These are phyloP conservation scores for Dascillus cervinus DNA, from an alignment of 2,888 invertebrate genomes.

Conservation along the genomic window DNA sequence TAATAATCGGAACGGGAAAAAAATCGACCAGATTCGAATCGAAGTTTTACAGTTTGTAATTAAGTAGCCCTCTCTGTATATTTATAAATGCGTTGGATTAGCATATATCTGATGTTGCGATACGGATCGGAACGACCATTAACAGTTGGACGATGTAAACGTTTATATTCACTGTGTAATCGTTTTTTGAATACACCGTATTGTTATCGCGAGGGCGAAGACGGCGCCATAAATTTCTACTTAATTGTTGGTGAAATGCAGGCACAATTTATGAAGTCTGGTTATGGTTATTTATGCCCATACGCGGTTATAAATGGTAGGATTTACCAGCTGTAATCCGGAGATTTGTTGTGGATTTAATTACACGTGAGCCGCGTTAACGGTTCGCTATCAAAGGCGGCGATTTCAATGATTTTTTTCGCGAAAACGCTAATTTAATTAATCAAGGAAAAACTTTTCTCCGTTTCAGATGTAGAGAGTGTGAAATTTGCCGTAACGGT, in stretches of 20 bases:
- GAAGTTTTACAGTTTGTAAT: conserved; percentile 22
- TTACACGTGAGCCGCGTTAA: neutral
- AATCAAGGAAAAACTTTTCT: too few relatives aligned
- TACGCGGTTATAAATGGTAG: conserved; percentile 39
- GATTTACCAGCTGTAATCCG: conserved; percentile 37
- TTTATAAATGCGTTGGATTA: conserved; percentile 28
- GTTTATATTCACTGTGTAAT: conserved; percentile 25
- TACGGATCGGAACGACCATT: conserved; percentile 25
- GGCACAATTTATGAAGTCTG: conserved; percentile 34
- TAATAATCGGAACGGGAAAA: too few relatives aligned
- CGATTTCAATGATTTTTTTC: too few relatives aligned
- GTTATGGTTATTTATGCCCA: conserved; percentile 32
- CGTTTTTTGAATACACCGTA: conserved; percentile 25
- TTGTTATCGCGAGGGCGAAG: conserved; percentile 34
- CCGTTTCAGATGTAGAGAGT: too few relatives aligned
- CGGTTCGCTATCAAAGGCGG: too few relatives aligned
- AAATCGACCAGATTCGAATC: too few relatives aligned
- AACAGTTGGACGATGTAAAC: conserved; percentile 27
- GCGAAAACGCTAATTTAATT: too few relatives aligned
- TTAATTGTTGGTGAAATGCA: conserved; percentile 42
- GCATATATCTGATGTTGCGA: conserved; percentile 30
- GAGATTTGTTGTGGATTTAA: conserved; percentile 32
- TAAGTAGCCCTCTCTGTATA: conserved; percentile 27
- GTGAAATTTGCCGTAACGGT: too few relatives aligned
- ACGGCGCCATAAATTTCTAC: conserved; percentile 35